These are phyloP conservation scores for Nematolebias whitei DNA, from an alignment of 2,113 vertebrate species.

Conservation along the genomic window DNA sequence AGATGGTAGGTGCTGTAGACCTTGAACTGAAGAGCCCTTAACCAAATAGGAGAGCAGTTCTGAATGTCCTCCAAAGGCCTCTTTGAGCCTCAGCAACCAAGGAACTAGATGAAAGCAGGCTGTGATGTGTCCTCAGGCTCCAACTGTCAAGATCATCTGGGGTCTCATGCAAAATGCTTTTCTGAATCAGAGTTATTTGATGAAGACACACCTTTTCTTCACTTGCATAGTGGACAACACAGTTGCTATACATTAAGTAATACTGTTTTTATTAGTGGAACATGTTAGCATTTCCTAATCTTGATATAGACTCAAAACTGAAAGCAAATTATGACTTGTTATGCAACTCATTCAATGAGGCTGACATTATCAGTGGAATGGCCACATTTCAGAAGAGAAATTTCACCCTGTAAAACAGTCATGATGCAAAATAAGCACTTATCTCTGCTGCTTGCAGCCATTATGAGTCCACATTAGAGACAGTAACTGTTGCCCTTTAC, in stretches of 20 bases:
- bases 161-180: conserved; percentile 42
- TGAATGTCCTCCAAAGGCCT: conserved; percentile 52
- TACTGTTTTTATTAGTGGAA: conserved; percentile 3
- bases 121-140: conserved; percentile 49
- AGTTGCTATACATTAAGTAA: conserved; percentile 1
- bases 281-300: neutral
- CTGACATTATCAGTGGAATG: conserved; percentile 15
- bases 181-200: conserved; percentile 36
- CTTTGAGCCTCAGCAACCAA: conserved; percentile 47
- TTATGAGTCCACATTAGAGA: conserved; percentile 60
- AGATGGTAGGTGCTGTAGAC: conserved; percentile 45
- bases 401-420: conserved; percentile 45
- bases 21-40: conserved; percentile 61
- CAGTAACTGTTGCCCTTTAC: conserved; percentile 72
- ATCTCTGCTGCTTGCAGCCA: conserved; percentile 54
- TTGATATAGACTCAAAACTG: conserved; percentile 8
- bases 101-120: conserved; percentile 48
- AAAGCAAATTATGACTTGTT: conserved; percentile 12
- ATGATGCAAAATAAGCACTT: conserved; percentile 35
- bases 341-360: neutral
- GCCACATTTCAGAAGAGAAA: conserved; percentile 23
- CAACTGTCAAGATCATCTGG: conserved; percentile 41
- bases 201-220: conserved; percentile 3
- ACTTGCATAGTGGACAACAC: neutral
- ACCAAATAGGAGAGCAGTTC: conserved; percentile 53